A percentile compares a stretch with the other conserved stretches of the same genome.
These are phyloP conservation scores for Pseudomyrmex concolor DNA, from an alignment of 1,140 invertebrate species.

Conservation along the genomic window DNA sequence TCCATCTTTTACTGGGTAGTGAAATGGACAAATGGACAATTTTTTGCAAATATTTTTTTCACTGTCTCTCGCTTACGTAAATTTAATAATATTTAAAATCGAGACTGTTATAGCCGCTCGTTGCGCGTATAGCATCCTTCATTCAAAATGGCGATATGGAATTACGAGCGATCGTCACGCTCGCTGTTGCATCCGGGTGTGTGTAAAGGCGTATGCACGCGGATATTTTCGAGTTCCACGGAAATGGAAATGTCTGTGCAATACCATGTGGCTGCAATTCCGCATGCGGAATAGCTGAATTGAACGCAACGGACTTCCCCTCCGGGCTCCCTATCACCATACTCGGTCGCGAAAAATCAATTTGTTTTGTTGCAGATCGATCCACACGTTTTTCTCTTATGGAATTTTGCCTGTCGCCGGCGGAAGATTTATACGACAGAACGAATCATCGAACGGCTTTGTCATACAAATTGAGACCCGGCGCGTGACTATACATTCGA, in stretches of 20 bases:
- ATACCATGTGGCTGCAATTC: constrained; percentile 47
- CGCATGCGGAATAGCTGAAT: constrained; percentile 47
- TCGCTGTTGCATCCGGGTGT: background rate
- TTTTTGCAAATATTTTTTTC: constrained; percentile 11
- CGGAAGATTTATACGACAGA: constrained; percentile 39
- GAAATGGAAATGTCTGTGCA: constrained; percentile 62
- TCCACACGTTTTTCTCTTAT: constrained; percentile 46
- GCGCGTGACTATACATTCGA: background rate
- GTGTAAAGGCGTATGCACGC: constrained; percentile 18
- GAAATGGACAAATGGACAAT: background rate
- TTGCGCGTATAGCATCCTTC: background rate
- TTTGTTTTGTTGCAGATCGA: constrained; percentile 55
- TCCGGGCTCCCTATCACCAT: background rate
- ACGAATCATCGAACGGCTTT: constrained; percentile 41
- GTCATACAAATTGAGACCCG: constrained; percentile 51
- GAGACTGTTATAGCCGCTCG: background rate
- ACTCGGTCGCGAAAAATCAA: constrained; percentile 42
- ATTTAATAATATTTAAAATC: constrained; percentile 52
- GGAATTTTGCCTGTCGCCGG: constrained; percentile 26
- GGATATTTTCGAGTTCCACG: constrained; percentile 42
- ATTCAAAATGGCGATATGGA: constrained; percentile 45
- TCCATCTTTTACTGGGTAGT: constrained; percentile 15
- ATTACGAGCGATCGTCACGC: constrained; percentile 49
- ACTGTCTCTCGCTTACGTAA: background rate
- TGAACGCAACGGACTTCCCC: constrained; percentile 20